Conservation (phyloP, 2,888 invertebrate genomes). For the Drosophila mayaguana region DNA sequence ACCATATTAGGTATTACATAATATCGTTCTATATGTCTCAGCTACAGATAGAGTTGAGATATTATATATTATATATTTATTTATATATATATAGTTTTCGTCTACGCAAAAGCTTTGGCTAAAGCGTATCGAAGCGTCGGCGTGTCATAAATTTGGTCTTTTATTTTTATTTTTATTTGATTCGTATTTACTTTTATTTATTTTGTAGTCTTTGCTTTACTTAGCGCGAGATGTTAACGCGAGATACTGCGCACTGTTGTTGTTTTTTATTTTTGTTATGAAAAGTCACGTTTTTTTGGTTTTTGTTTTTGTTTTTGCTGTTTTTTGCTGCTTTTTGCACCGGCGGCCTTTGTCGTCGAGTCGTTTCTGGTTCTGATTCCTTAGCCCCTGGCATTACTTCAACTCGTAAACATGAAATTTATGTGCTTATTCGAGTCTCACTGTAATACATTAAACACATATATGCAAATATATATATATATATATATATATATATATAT, state of each 20-base stretch:
- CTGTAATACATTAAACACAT: background rate
- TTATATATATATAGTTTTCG: no score
- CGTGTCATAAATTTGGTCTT: conserved; percentile 7
- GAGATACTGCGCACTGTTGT: conserved; percentile 52
- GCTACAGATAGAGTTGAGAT: no score
- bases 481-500: no score
- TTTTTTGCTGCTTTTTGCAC: conserved; percentile 49
- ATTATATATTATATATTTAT: background rate
- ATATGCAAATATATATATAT: no score
- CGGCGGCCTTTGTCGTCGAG: conserved; percentile 29
- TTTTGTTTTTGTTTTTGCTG: conserved; percentile 55
- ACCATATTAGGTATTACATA: background rate
- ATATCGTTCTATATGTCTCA: no score
- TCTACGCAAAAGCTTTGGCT: background rate
- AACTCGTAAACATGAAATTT: conserved; percentile 55
- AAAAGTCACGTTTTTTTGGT: conserved; percentile 69
- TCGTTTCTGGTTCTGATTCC: conserved; percentile 17
- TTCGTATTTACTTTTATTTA: conserved; percentile 23
- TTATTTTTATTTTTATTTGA: background rate
- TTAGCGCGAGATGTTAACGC: conserved; percentile 36
- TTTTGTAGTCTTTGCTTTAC: conserved; percentile 24
- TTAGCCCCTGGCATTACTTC: conserved; percentile 29
- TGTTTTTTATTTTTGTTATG: conserved; percentile 36
- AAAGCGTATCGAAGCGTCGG: background rate
- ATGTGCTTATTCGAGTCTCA: conserved; percentile 34